These are phyloP conservation scores for Sebastes miniatus DNA, from an alignment of 2,797 vertebrate species.

Conservation along the genomic window DNA sequence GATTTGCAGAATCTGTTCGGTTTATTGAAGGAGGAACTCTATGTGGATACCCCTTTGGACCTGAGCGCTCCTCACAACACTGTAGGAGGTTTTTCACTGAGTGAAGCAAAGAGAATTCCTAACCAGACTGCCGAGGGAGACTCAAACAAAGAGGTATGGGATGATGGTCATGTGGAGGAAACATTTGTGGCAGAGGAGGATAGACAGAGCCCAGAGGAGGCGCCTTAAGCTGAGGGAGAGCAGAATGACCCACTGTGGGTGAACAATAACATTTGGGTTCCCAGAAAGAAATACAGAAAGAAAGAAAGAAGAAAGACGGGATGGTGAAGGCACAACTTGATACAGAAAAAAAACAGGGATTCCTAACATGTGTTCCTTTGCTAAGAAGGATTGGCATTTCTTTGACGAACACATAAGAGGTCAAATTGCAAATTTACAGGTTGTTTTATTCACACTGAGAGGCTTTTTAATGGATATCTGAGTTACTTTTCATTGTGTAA, in stretches of 20 bases:
- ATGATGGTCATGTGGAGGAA: constrained; percentile 23
- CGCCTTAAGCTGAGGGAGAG: background rate
- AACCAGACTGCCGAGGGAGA: background rate
- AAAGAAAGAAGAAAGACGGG: background rate
- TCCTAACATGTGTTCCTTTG: background rate
- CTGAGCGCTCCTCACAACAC: background rate
- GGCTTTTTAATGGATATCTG: background rate
- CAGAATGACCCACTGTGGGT: background rate
- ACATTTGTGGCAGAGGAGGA: constrained; percentile 21
- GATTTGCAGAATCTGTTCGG: background rate
- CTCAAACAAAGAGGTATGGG: constrained; percentile 16
- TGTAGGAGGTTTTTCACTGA: background rate
- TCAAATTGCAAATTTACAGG: background rate
- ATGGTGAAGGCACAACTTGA: background rate
- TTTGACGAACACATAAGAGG: background rate
- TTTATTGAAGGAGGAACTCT: background rate
- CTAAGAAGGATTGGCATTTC: background rate
- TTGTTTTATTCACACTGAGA: background rate
- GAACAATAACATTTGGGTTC: constrained; percentile 3
- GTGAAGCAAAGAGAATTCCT: constrained; percentile 11
- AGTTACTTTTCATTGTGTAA: background rate
- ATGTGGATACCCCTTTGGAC: background rate
- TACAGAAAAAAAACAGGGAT: background rate
- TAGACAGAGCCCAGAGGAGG: constrained; percentile 16
- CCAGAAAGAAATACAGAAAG: background rate